Percentiles rank a stretch among this genome's conserved stretches.
These are phyloP conservation scores for Lacerta viridis DNA, from an alignment of 2,797 vertebrate species.

Conservation along the genomic window DNA sequence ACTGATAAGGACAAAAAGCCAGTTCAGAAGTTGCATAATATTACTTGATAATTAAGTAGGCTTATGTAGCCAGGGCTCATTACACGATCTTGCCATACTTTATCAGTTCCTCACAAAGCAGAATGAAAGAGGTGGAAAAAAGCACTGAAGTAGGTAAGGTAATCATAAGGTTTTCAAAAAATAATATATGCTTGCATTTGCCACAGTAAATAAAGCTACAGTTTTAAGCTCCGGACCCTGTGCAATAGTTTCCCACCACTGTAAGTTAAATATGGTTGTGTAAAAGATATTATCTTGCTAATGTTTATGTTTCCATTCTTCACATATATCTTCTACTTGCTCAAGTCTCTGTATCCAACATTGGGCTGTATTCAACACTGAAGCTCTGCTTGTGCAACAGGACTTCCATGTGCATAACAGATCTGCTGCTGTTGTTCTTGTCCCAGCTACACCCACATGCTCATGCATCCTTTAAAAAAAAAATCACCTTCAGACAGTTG, in stretches of 20 bases:
- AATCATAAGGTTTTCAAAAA: background rate
- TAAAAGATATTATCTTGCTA: background rate
- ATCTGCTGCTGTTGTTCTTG: no score
- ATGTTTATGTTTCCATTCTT: background rate
- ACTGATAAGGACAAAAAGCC: background rate
- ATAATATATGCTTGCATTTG: background rate
- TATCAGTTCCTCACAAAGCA: background rate
- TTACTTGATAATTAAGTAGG: background rate
- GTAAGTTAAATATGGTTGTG: background rate
- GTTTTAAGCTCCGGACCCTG: background rate
- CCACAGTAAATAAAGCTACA: background rate
- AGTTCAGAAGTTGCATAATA: background rate
- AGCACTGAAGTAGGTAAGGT: background rate
- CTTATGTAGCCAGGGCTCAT: background rate
- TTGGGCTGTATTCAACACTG: no score
- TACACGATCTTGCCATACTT: background rate
- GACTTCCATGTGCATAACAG: no score
- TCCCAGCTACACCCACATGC: no score
- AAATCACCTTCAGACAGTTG: no score
- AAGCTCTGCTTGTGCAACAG: no score
- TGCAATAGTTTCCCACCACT: background rate
- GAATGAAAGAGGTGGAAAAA: background rate
- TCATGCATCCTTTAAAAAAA: no score
- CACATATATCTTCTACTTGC: background rate
- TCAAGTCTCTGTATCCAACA: no score